phyloP scores from a whole-genome alignment of 2,797 vertebrate genomes.

The Helarctos malayanus region DNA sequence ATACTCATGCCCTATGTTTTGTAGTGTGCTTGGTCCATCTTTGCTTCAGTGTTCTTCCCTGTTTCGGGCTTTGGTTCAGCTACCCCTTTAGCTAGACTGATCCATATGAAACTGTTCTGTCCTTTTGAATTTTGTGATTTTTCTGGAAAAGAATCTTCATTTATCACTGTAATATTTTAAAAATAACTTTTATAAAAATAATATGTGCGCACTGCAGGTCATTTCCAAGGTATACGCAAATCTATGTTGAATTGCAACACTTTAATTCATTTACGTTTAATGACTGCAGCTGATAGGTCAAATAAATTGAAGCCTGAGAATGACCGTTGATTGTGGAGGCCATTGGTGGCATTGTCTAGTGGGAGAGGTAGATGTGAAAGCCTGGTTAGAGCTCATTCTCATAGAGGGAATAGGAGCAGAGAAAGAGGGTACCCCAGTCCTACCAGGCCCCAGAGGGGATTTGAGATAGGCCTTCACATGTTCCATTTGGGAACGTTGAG shows the following conservation, averaged over 20 bases:
- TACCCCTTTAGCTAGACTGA: neutral
- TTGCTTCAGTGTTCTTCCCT: neutral
- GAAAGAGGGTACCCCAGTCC: neutral
- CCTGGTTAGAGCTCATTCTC: neutral
- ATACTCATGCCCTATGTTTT: neutral
- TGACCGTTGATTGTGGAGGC: neutral
- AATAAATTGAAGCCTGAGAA: neutral
- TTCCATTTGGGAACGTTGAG: neutral
- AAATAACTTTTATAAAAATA: slow-evolving; percentile 33
- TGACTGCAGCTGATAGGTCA: neutral
- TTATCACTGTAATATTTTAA: slow-evolving; percentile 6
- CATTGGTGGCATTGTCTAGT: neutral
- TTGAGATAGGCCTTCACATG: neutral
- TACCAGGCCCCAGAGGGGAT: neutral
- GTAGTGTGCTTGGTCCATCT: neutral
- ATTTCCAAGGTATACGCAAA: neutral
- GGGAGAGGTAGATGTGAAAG: neutral
- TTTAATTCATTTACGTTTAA: neutral
- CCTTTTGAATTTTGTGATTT: slow-evolving; percentile 10
- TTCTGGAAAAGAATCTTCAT: slow-evolving; percentile 17
- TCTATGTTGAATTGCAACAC: neutral
- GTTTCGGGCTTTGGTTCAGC: neutral
- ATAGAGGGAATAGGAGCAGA: neutral
- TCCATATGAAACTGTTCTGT: neutral
- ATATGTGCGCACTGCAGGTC: neutral